Percentiles rank a stretch among this genome's conserved stretches.
phyloP scores from a whole-genome alignment of 2,113 vertebrate genomes.

The Alethe castanea region DNA sequence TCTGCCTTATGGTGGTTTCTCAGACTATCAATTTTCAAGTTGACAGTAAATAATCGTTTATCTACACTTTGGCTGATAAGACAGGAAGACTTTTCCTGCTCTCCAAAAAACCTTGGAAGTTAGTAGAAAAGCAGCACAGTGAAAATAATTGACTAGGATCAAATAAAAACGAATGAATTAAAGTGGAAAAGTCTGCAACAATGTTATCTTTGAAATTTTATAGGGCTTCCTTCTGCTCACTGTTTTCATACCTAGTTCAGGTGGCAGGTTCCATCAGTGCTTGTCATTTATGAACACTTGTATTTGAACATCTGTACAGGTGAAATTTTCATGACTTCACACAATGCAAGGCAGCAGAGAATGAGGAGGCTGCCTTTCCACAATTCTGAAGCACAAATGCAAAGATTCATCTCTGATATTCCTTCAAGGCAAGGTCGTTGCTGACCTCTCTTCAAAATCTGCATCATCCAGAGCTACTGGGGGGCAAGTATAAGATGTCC shows the following conservation, averaged over 20 bases:
- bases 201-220: neutral
- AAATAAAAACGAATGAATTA: neutral
- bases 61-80: neutral
- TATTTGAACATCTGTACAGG: neutral
- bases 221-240: fast-evolving
- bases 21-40: neutral
- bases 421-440: neutral
- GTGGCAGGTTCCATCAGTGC: neutral
- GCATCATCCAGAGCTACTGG: neutral
- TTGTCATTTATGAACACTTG: neutral
- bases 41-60: neutral
- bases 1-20: neutral
- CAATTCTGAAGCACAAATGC: neutral
- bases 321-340: neutral
- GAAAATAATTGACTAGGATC: neutral
- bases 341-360: neutral
- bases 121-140: neutral
- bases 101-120: neutral
- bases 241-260: neutral
- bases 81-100: neutral
- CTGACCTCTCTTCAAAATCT: neutral
- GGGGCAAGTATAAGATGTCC: neutral
- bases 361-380: neutral
- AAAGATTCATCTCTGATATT: neutral
- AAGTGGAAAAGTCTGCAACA: neutral